Conservation (phyloP, 2,113 vertebrate genomes). For the Dendrocopos noguchii region DNA sequence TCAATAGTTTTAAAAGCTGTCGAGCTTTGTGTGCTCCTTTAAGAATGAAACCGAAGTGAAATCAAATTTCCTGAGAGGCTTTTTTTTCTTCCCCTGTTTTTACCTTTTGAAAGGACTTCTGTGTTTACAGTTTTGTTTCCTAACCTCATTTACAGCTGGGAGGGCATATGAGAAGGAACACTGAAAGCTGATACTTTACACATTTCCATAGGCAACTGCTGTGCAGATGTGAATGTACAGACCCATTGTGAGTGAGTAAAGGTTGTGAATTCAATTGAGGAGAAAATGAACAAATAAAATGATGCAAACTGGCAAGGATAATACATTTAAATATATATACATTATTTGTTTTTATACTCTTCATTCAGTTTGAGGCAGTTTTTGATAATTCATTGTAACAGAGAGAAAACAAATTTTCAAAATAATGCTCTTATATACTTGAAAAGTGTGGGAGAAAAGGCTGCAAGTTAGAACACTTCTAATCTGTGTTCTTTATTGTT, state of each 20-base stretch:
- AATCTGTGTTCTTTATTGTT: neutral
- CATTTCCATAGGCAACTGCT: neutral
- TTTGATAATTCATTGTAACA: neutral
- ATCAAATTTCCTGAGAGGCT: neutral
- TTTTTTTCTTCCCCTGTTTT: neutral
- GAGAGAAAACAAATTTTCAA: neutral
- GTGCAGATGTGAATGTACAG: conserved; percentile 12
- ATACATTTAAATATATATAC: neutral
- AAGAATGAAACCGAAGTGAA: conserved; percentile 1
- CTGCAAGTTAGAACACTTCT: neutral
- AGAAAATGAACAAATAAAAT: conserved; percentile 23
- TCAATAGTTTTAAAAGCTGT: conserved; percentile 33
- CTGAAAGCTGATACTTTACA: conserved; percentile 1
- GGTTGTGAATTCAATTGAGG: conserved; percentile 18
- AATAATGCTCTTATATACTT: neutral
- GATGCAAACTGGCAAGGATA: conserved; percentile 4
- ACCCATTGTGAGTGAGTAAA: neutral
- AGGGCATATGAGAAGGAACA: neutral
- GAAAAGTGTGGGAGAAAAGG: neutral
- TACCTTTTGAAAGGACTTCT: neutral
- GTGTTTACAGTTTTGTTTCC: conserved; percentile 10
- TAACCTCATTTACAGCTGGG: conserved; percentile 53
- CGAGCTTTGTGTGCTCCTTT: conserved; percentile 37
- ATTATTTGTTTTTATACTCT: conserved; percentile 3
- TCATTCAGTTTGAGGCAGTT: neutral